Conservation (phyloP, 2,113 vertebrate genomes). For the Gopherus flavomarginatus region DNA sequence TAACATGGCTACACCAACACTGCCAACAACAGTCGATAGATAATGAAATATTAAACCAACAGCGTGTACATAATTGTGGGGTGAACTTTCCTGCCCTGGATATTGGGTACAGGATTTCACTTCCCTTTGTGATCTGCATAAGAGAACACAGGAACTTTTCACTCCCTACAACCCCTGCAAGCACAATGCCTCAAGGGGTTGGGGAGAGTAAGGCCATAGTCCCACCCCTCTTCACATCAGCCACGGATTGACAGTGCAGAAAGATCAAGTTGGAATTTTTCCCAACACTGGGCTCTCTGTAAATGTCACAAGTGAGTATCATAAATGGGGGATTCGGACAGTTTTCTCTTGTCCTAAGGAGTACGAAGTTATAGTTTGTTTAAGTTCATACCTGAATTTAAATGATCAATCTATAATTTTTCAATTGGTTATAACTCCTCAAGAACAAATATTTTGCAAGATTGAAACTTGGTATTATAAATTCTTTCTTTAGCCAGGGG, state of each 20-base stretch:
- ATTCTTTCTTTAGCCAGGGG: slow-evolving; percentile 15
- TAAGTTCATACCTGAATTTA: slow-evolving; percentile 30
- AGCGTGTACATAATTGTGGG: accelerated
- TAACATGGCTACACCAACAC: background rate
- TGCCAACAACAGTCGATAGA: accelerated
- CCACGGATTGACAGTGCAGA: background rate
- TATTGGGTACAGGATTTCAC: background rate
- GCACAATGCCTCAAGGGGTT: background rate
- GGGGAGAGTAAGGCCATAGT: background rate
- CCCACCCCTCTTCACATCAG: background rate
- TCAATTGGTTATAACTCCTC: background rate
- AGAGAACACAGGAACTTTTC: background rate
- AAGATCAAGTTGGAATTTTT: background rate
- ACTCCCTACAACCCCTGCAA: background rate
- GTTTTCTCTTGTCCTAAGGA: slow-evolving; percentile 59
- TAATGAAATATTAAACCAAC: background rate
- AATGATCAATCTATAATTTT: slow-evolving; percentile 22
- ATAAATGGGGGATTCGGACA: slow-evolving; percentile 48
- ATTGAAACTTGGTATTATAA: slow-evolving; percentile 33
- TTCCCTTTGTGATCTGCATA: background rate
- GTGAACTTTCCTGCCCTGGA: background rate
- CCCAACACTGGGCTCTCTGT: background rate
- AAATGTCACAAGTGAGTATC: slow-evolving; percentile 37
- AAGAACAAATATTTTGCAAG: background rate
- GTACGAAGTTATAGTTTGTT: slow-evolving; percentile 28